Base-by-base conservation (phyloP, 2,797 vertebrate genomes). In the Labroides dimidiatus region DNA sequence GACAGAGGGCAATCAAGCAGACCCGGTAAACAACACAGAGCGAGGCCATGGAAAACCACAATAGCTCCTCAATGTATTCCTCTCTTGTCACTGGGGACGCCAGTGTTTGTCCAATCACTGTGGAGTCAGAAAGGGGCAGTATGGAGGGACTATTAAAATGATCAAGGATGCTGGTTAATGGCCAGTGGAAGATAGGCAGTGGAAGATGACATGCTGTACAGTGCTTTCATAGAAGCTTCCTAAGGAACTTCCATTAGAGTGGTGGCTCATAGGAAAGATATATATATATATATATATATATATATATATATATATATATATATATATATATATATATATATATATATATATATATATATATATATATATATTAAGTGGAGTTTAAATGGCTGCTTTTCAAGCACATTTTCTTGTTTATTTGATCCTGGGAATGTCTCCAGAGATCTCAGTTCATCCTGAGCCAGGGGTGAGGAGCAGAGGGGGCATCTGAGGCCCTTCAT, bases 1-100 rank as follows among this genome's bases (percentile, higher is more conserved):
- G 88, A 92, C 89, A 88, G 89, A 90, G 86, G 84, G 87, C 90
- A 92, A 92, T 92, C 89, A 90, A 91, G 86, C 90, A 88, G 82
- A 87, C 90, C 90, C 87, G 71, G 86, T 90, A 91, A 91, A 91
- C 90, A 91, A 89, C 84, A 85, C 82, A 86, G 83, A 83, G 79
- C 51, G 72, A 87, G 86, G 74, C 86, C 78, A 72, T 57, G 60
- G 75, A 86, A 90, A 90, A 91, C 85, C 88, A 87, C 88, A 90
- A 84, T 76, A 84, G 82, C 83, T 86, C 87, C 82, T 91, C 82
- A 78, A 79, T 90, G 85, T 83, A 90, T 90, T 90, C 85, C 60
- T 66, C 78, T 77, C 61, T 48, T 79, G 60, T 85, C 86, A 70
- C 88, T 17, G 65, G 89, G 89, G 90, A 91, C 82, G 68, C 27